phyloP scores from a whole-genome alignment of 2,888 invertebrate genomes.

The Morpho achilles region DNA sequence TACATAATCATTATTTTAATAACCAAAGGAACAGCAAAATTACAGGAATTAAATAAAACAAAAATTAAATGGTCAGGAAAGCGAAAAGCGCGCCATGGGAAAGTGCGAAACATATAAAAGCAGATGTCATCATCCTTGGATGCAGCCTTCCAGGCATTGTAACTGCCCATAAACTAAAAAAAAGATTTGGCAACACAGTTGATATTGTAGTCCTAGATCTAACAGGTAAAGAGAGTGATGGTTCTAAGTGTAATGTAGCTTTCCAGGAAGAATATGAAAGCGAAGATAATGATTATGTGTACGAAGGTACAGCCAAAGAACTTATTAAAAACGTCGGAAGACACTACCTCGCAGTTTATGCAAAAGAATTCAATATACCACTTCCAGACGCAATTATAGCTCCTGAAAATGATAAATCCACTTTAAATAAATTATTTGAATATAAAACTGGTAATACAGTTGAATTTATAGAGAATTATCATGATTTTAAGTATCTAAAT shows the following conservation, averaged over 20 bases:
- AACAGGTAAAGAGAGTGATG: slow-evolving; percentile 23
- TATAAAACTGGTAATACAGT: slow-evolving; percentile 50
- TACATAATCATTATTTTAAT: too few relatives aligned
- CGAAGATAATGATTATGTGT: slow-evolving; percentile 21
- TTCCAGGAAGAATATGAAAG: slow-evolving; percentile 38
- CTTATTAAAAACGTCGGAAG: slow-evolving; percentile 44
- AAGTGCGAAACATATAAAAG: slow-evolving; percentile 38
- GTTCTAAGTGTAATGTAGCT: slow-evolving; percentile 49
- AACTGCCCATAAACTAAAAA: slow-evolving; percentile 63
- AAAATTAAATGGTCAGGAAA: not conserved
- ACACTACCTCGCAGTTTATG: slow-evolving; percentile 47
- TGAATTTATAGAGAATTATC: slow-evolving; percentile 44
- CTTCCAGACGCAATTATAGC: slow-evolving; percentile 50
- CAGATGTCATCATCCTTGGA: slow-evolving; percentile 67
- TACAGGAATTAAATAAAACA: not conserved
- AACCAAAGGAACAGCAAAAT: not conserved
- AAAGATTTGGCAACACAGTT: slow-evolving; percentile 60
- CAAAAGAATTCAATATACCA: slow-evolving; percentile 53
- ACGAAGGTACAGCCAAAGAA: slow-evolving; percentile 31
- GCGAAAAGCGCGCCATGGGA: not conserved
- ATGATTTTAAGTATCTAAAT: slow-evolving; percentile 57
- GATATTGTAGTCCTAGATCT: slow-evolving; percentile 63
- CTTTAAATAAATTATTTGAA: slow-evolving; percentile 57
- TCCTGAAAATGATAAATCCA: slow-evolving; percentile 35
- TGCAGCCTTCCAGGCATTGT: slow-evolving; percentile 67